phyloP scores from a whole-genome alignment of 1,140 invertebrate genomes.

The Eriocheir sinensis region DNA sequence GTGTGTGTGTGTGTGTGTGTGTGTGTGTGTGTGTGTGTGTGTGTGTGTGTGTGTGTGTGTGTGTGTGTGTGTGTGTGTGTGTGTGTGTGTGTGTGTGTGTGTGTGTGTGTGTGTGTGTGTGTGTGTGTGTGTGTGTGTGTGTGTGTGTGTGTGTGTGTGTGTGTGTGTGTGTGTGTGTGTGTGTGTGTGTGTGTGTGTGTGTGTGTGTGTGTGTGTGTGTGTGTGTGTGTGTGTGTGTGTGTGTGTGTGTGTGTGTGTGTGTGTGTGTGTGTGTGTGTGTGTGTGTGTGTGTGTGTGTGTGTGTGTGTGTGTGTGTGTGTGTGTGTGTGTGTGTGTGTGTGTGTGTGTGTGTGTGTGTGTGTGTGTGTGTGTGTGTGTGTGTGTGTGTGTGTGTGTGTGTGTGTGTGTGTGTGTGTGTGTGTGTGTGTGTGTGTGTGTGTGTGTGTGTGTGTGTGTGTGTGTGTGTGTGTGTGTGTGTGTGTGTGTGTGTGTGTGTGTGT shows the following conservation, averaged over 20 bases:
- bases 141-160: background rate
- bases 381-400: constrained; percentile 14
- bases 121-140: constrained; percentile 22
- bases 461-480: background rate
- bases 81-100: constrained; percentile 5
- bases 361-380: constrained; percentile 14
- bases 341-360: constrained; percentile 13
- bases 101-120: constrained; percentile 14
- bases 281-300: constrained; percentile 22
- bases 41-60: constrained; percentile 14
- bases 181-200: constrained; percentile 5
- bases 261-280: constrained; percentile 14
- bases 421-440: constrained; percentile 14
- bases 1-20: constrained; percentile 4
- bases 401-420: constrained; percentile 11
- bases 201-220: constrained; percentile 2
- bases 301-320: constrained; percentile 14
- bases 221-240: constrained; percentile 14
- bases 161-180: constrained; percentile 5
- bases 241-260: constrained; percentile 14
- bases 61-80: constrained; percentile 14
- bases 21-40: constrained; percentile 11
- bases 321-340: background rate
- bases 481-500: constrained; percentile 14
- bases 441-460: constrained; percentile 14